These are phyloP conservation scores for Desoria tigrina DNA, from an alignment of 2,888 invertebrate genomes.

Conservation along the genomic window DNA sequence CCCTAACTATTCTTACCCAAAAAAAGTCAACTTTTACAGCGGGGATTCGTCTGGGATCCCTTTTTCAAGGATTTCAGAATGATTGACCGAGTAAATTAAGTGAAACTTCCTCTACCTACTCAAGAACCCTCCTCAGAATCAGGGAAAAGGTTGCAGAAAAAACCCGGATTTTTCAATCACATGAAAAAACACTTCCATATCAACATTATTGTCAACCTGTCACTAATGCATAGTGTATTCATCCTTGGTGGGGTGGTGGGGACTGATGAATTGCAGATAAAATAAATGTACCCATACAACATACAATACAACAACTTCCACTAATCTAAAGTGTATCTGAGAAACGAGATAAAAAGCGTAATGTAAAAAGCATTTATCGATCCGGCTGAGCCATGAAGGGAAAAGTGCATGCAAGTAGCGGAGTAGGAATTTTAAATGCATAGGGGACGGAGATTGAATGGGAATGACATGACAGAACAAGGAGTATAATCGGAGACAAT, in stretches of 20 bases:
- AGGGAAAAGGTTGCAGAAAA: neutral
- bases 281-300: no score
- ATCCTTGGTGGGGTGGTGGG: neutral
- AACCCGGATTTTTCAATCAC: neutral
- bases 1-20: no score
- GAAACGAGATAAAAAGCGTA: neutral
- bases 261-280: no score
- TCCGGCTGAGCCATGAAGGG: neutral
- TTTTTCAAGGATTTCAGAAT: conserved; percentile 21
- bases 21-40: no score
- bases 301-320: neutral
- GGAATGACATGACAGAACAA: conserved; percentile 14
- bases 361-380: neutral
- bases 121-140: neutral
- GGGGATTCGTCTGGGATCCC: no score
- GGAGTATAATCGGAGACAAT: conserved; percentile 5
- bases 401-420: conserved; percentile 9
- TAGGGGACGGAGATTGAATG: conserved; percentile 3
- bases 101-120: conserved; percentile 16
- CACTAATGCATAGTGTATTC: no score
- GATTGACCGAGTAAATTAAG: conserved; percentile 32
- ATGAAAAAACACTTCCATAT: no score
- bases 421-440: conserved; percentile 4
- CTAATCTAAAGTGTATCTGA: neutral
- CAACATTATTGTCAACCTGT: no score